Percentiles rank a stretch among this genome's conserved stretches.
Conservation (phyloP, 2,797 vertebrate species). For the Macropodus opercularis region DNA sequence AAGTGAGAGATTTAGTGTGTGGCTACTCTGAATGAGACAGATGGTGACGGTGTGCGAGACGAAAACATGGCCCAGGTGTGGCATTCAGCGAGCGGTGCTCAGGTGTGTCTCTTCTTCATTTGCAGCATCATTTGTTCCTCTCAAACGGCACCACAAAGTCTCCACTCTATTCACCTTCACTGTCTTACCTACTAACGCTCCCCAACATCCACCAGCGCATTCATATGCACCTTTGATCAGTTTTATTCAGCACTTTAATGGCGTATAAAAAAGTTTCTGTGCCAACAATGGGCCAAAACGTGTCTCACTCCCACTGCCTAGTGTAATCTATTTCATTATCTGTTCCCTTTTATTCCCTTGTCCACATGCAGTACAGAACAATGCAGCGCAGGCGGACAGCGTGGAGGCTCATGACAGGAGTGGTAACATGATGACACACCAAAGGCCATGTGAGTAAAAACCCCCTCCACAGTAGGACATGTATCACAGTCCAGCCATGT, state of each 20-base stretch:
- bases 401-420: slow-evolving; percentile 70
- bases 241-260: slow-evolving; percentile 72
- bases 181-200: slow-evolving; percentile 20
- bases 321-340: slow-evolving; percentile 65
- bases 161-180: slow-evolving; percentile 33
- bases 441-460: slow-evolving; percentile 76
- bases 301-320: slow-evolving; percentile 67
- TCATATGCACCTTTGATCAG: slow-evolving; percentile 69
- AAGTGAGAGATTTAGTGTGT: slow-evolving; percentile 15
- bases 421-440: slow-evolving; percentile 83
- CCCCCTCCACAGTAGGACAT: slow-evolving; percentile 74
- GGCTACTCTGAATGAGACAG: slow-evolving; percentile 31
- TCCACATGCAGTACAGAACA: slow-evolving; percentile 63
- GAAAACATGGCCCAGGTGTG: slow-evolving; percentile 57
- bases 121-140: slow-evolving; percentile 30
- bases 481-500: slow-evolving; percentile 78
- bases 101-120: slow-evolving; percentile 56
- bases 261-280: slow-evolving; percentile 50
- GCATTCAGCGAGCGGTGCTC: slow-evolving; percentile 42
- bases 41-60: slow-evolving; percentile 24
- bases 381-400: slow-evolving; percentile 69
- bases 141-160: slow-evolving; percentile 20
- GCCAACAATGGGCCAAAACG: slow-evolving; percentile 67
- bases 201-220: slow-evolving; percentile 53
- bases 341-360: slow-evolving; percentile 69